phyloP scores from a whole-genome alignment of 2,113 vertebrate genomes.

The Ochotona curzoniae region DNA sequence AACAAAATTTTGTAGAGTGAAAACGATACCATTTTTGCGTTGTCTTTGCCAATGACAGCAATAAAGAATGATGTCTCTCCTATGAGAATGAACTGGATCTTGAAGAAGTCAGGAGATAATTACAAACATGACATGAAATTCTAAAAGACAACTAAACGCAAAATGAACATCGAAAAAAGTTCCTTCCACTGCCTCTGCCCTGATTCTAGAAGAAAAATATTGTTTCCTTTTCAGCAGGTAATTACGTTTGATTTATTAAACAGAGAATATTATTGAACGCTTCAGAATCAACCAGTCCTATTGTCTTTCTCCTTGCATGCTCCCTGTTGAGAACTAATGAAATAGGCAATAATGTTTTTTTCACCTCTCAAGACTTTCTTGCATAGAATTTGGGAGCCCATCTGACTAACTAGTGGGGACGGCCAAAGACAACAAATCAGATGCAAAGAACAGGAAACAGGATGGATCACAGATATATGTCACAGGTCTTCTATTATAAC shows the following conservation, averaged over 20 bases:
- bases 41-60: slow-evolving; percentile 21
- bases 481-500: slow-evolving; percentile 47
- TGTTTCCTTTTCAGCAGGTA: slow-evolving; percentile 8
- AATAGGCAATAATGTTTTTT: slow-evolving; percentile 38
- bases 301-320: background rate
- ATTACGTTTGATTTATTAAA: slow-evolving; percentile 45
- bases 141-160: slow-evolving; percentile 46
- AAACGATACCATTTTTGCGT: slow-evolving; percentile 31
- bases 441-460: background rate
- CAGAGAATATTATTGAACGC: slow-evolving; percentile 32
- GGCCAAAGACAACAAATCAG: slow-evolving; percentile 58
- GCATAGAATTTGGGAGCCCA: background rate
- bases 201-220: slow-evolving; percentile 9
- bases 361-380: slow-evolving; percentile 11
- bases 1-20: slow-evolving; percentile 44
- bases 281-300: background rate
- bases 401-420: background rate
- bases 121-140: slow-evolving; percentile 10
- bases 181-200: background rate
- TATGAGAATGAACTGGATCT: slow-evolving; percentile 39
- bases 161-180: slow-evolving; percentile 43
- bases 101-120: slow-evolving; percentile 53
- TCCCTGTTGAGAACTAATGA: background rate
- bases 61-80: slow-evolving; percentile 27
- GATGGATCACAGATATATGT: background rate